Percentiles rank a stretch among this genome's conserved stretches.
Conservation (phyloP, 2,888 invertebrate species). For the Sinhomidia bicolor region DNA sequence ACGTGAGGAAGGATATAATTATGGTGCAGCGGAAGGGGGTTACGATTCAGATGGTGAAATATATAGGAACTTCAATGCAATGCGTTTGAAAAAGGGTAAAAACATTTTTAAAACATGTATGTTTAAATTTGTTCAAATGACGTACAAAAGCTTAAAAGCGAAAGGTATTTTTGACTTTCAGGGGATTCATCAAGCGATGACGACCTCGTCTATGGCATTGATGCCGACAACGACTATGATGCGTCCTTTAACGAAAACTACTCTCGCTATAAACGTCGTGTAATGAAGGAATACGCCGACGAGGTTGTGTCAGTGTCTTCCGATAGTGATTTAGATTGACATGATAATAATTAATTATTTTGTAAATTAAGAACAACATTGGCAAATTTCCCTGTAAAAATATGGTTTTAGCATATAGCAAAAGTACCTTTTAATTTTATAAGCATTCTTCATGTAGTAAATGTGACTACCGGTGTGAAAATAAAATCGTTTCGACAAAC, state of each 20-base stretch:
- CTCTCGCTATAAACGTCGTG: conserved; percentile 49
- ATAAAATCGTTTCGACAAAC: too few relatives aligned
- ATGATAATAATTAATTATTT: background rate
- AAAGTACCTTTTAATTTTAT: too few relatives aligned
- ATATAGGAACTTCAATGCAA: background rate
- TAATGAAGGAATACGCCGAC: conserved; percentile 54
- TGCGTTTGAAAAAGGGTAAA: conserved; percentile 2
- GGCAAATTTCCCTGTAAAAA: too few relatives aligned
- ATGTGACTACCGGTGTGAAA: too few relatives aligned
- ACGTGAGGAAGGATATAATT: conserved; percentile 3
- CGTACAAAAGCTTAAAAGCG: too few relatives aligned
- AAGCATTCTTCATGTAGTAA: too few relatives aligned
- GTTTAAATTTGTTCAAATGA: too few relatives aligned
- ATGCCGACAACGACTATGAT: conserved; percentile 58
- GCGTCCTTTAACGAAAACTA: conserved; percentile 37
- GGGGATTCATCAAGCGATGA: conserved; percentile 73
- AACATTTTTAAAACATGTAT: too few relatives aligned
- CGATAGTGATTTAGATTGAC: conserved; percentile 59
- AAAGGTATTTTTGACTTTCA: background rate
- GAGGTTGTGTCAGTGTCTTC: conserved; percentile 69
- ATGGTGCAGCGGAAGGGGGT: background rate
- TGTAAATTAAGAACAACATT: too few relatives aligned
- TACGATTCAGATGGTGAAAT: background rate
- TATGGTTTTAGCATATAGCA: too few relatives aligned
- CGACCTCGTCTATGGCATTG: conserved; percentile 63